A percentile compares a stretch with the other conserved stretches of the same genome.
Evolutionary conservation across 2,888 invertebrate genomes (phyloP).

Genomic region (Alviniconcha strummeri): DNA sequence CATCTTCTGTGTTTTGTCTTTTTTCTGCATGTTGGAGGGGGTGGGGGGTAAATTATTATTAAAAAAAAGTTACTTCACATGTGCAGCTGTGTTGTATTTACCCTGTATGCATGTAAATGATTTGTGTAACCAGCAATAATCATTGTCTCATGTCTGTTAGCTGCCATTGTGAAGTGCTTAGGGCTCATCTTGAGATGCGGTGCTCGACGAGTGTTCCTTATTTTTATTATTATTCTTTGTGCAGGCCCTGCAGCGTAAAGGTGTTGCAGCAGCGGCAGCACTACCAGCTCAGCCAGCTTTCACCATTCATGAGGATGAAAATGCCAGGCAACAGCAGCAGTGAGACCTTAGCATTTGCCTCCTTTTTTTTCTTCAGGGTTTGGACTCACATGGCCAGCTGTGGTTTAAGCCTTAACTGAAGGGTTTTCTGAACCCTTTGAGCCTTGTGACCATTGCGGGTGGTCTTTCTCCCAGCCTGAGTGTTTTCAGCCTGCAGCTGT

Average conservation of each 20-base stretch:
- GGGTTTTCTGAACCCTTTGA: no score
- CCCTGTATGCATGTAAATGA: no score
- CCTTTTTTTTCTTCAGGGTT: background rate
- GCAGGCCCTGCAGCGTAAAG: conserved; percentile 22
- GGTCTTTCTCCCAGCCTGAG: background rate
- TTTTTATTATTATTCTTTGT: background rate
- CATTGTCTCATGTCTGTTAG: no score
- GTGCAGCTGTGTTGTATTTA: no score
- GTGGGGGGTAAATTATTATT: no score
- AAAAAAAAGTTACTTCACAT: no score
- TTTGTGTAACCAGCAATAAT: no score
- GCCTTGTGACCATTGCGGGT: background rate
- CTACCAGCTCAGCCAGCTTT: conserved; percentile 48
- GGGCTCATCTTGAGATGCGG: no score
- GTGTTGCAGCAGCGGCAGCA: background rate
- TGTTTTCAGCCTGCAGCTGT: background rate
- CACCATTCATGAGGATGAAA: conserved; percentile 59
- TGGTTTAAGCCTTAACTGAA: no score
- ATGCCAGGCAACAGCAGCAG: conserved; percentile 47
- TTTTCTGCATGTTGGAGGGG: background rate
- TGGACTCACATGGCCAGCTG: background rate
- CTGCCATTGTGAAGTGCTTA: no score
- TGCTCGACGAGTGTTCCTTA: no score
- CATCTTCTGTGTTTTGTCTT: background rate
- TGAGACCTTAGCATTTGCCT: conserved; percentile 28